These are phyloP conservation scores for Anagrus nilaparvatae DNA, from an alignment of 1,140 invertebrate genomes.

Conservation along the genomic window DNA sequence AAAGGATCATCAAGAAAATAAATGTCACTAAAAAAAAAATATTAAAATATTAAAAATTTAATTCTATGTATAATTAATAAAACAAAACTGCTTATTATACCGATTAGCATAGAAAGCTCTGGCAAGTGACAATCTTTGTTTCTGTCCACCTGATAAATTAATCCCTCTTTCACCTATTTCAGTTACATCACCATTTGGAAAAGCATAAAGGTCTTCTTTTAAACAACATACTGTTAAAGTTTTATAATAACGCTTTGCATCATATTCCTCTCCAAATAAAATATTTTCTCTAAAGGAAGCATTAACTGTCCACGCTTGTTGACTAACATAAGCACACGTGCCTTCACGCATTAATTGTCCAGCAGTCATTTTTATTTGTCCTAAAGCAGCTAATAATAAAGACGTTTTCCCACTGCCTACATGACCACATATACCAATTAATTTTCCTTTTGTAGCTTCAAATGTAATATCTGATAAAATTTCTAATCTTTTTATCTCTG, in stretches of 20 bases:
- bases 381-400: slow-evolving; percentile 51
- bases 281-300: slow-evolving; percentile 60
- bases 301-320: slow-evolving; percentile 61
- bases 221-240: slow-evolving; percentile 44
- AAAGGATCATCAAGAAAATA: slow-evolving; percentile 64
- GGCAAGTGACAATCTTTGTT: slow-evolving; percentile 50
- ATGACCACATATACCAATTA: slow-evolving; percentile 56
- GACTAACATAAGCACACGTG: slow-evolving; percentile 54
- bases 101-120: slow-evolving; percentile 47
- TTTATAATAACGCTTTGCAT: slow-evolving; percentile 43
- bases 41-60: slow-evolving; percentile 7
- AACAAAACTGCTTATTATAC: slow-evolving; percentile 21
- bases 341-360: slow-evolving; percentile 50
- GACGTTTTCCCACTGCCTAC: slow-evolving; percentile 63
- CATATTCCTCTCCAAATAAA: slow-evolving; percentile 49
- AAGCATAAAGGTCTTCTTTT: slow-evolving; percentile 43
- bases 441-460: slow-evolving; percentile 39
- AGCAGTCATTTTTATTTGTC: slow-evolving; percentile 42
- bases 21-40: slow-evolving; percentile 43
- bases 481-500: slow-evolving; percentile 20
- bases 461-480: slow-evolving; percentile 35
- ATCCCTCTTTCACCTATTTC: slow-evolving; percentile 54
- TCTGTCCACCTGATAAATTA: slow-evolving; percentile 54
- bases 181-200: slow-evolving; percentile 53
- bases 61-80: neutral